These are phyloP conservation scores for Elaphurus davidianus DNA, from an alignment of 2,113 vertebrate genomes.

Conservation along the genomic window DNA sequence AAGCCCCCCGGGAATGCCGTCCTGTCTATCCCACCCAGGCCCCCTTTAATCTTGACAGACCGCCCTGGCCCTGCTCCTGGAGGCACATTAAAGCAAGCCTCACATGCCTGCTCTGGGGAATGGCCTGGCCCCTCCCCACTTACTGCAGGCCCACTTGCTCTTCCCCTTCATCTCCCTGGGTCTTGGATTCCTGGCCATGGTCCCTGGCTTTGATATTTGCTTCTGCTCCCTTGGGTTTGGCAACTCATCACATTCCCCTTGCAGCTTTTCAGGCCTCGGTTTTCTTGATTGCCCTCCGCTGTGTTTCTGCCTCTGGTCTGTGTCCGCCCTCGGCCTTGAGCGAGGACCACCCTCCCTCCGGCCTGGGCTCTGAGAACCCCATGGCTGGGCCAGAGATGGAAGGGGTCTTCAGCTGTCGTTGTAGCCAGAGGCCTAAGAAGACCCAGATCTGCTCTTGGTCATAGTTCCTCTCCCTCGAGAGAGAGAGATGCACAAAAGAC, in stretches of 20 bases:
- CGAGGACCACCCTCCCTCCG: background rate
- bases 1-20: background rate
- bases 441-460: background rate
- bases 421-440: background rate
- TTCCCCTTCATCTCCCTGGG: slow-evolving; percentile 21
- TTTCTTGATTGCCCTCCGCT: background rate
- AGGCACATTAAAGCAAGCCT: slow-evolving; percentile 63
- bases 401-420: background rate
- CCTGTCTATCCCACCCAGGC: background rate
- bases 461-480: background rate
- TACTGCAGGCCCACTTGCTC: slow-evolving; percentile 11
- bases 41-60: slow-evolving; percentile 5
- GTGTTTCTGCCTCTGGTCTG: background rate
- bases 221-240: slow-evolving; percentile 31
- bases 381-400: background rate
- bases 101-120: background rate
- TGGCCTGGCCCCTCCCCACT: background rate
- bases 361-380: background rate
- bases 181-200: slow-evolving; percentile 55
- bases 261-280: background rate
- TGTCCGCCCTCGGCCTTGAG: background rate
- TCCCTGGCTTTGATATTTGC: slow-evolving; percentile 65
- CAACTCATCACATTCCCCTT: slow-evolving; percentile 41
- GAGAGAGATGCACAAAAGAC: background rate
- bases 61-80: background rate